Evolutionary conservation across 2,888 invertebrate species (phyloP).

Genomic region (Boloria selene): DNA sequence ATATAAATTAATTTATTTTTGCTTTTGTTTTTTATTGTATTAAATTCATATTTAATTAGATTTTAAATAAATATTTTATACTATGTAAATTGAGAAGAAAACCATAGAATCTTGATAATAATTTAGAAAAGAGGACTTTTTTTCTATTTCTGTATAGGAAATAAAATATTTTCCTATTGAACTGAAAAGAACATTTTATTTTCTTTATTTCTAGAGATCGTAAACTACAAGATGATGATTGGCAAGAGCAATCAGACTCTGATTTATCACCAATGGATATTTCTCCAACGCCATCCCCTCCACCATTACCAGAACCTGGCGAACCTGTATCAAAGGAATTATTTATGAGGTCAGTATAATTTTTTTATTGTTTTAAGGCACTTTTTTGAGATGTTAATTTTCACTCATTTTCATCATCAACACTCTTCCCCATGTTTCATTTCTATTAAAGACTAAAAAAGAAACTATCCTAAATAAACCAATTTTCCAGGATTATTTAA

Average conservation of each 20-base stretch:
- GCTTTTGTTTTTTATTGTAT: background rate
- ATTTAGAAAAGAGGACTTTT: too few species aligned
- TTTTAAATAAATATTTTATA: background rate
- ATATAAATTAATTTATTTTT: background rate
- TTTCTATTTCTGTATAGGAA: too few species aligned
- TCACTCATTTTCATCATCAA: too few species aligned
- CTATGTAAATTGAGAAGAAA: background rate
- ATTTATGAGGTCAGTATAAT: constrained; percentile 63
- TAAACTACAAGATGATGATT: constrained; percentile 52
- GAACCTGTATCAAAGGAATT: constrained; percentile 63
- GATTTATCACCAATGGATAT: constrained; percentile 58
- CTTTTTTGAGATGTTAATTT: too few species aligned
- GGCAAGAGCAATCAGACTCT: constrained; percentile 67
- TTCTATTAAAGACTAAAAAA: too few species aligned
- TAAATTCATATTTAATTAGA: background rate
- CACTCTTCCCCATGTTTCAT: too few species aligned
- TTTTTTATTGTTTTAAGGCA: constrained; percentile 10
- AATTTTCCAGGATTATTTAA: too few species aligned
- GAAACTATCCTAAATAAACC: too few species aligned
- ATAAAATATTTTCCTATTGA: too few species aligned
- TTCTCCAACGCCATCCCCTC: constrained; percentile 73
- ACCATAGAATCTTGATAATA: background rate
- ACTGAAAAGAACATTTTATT: too few species aligned
- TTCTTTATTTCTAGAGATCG: constrained; percentile 48
- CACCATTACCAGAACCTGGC: constrained; percentile 63